These are phyloP conservation scores for Papilio aristodemus DNA, from an alignment of 1,140 invertebrate genomes.

Conservation along the genomic window DNA sequence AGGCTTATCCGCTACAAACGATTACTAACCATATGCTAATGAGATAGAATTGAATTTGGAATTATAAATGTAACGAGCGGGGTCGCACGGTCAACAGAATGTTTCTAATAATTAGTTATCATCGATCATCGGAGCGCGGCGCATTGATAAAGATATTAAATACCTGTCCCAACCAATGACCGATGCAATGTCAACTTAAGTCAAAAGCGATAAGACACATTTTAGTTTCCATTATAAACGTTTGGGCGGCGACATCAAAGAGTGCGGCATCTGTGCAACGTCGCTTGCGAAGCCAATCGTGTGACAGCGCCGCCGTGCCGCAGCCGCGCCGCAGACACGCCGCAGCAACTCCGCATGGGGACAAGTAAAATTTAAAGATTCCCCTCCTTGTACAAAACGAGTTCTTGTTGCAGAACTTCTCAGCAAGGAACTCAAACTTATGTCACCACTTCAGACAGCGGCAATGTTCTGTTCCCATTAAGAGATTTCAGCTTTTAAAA, in stretches of 20 bases:
- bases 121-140: slow-evolving; percentile 74
- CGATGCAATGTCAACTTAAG: slow-evolving; percentile 39
- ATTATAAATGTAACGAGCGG: slow-evolving; percentile 31
- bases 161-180: slow-evolving; percentile 51
- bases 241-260: slow-evolving; percentile 73
- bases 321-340: slow-evolving; percentile 54
- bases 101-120: slow-evolving; percentile 80
- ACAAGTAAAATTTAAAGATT: neutral
- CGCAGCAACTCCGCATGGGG: neutral
- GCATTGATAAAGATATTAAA: slow-evolving; percentile 80
- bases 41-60: slow-evolving; percentile 44
- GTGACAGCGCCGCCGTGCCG: slow-evolving; percentile 56
- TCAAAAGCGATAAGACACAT: slow-evolving; percentile 33
- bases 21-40: slow-evolving; percentile 39
- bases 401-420: too few relatives aligned
- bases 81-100: slow-evolving; percentile 74
- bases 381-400: neutral
- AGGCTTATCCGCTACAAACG: slow-evolving; percentile 46
- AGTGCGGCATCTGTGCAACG: slow-evolving; percentile 63
- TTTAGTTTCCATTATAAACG: slow-evolving; percentile 27
- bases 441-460: too few relatives aligned
- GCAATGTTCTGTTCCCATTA: too few relatives aligned
- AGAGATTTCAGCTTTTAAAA: too few relatives aligned
- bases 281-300: slow-evolving; percentile 75
- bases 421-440: too few relatives aligned